phyloP scores from a whole-genome alignment of 2,797 vertebrate species.

The Acanthiza pusilla region DNA sequence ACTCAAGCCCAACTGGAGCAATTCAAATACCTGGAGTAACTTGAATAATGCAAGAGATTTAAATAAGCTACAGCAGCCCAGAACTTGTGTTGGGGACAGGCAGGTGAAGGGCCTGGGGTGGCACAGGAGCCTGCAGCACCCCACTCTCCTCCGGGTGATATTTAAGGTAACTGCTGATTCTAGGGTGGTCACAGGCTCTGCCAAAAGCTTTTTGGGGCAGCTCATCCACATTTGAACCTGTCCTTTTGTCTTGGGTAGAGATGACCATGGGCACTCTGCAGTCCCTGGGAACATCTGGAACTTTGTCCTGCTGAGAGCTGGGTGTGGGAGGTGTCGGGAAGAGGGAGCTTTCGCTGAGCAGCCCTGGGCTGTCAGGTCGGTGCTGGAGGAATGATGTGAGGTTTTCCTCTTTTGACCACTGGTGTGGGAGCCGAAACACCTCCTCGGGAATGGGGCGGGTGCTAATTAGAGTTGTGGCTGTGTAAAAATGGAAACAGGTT shows the following conservation, averaged over 20 bases:
- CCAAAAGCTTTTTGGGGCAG: neutral
- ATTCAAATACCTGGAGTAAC: neutral
- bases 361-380: neutral
- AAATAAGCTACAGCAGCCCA: neutral
- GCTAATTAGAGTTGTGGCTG: neutral
- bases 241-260: accelerated
- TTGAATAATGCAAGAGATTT: neutral
- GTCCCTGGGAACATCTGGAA: neutral
- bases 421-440: neutral
- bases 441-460: accelerated
- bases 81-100: neutral
- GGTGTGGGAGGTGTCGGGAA: neutral
- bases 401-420: neutral
- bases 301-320: accelerated
- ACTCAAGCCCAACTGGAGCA: neutral
- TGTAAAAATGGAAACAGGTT: neutral
- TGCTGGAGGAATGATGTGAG: accelerated
- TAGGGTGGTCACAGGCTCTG: neutral
- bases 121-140: accelerated
- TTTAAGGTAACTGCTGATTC: neutral
- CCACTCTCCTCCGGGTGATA: neutral
- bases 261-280: accelerated
- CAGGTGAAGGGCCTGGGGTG: neutral
- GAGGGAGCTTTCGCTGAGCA: accelerated
- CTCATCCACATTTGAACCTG: neutral